Evolutionary conservation across 2,888 invertebrate species (phyloP).

Genomic region (Isoperla grammatica): DNA sequence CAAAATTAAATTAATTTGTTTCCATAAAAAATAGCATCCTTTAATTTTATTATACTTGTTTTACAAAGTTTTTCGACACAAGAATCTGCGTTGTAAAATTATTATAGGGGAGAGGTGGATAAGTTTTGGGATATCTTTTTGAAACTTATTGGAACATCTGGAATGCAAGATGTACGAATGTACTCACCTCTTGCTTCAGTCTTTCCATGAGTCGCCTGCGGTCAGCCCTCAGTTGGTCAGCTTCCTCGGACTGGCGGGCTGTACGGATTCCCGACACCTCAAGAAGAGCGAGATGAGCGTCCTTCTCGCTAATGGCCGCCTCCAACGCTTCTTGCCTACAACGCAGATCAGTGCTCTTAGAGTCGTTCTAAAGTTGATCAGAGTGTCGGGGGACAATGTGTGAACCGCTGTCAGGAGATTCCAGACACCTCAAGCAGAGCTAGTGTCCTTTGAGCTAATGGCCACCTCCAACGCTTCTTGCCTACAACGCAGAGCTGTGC

Average conservation of each 20-base stretch:
- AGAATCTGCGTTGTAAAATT: slow-evolving; percentile 37
- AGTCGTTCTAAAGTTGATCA: too few species aligned
- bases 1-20: background rate
- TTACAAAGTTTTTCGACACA: too few species aligned
- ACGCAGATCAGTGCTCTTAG: slow-evolving; percentile 27
- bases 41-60: background rate
- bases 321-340: slow-evolving; percentile 77
- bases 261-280: slow-evolving; percentile 67
- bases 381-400: too few species aligned
- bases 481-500: slow-evolving; percentile 46
- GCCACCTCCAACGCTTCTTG: slow-evolving; percentile 78
- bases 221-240: slow-evolving; percentile 62
- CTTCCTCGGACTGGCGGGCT: slow-evolving; percentile 58
- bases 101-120: too few species aligned
- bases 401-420: too few species aligned
- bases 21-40: background rate
- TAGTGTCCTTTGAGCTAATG: slow-evolving; percentile 85
- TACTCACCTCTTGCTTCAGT: slow-evolving; percentile 61
- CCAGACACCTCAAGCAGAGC: slow-evolving; percentile 74
- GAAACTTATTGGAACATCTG: too few species aligned
- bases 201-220: slow-evolving; percentile 64
- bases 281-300: slow-evolving; percentile 76
- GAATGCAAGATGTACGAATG: too few species aligned
- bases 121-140: too few species aligned
- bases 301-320: slow-evolving; percentile 80